phyloP scores from a whole-genome alignment of 2,888 invertebrate genomes.

The Epinotia ramella region DNA sequence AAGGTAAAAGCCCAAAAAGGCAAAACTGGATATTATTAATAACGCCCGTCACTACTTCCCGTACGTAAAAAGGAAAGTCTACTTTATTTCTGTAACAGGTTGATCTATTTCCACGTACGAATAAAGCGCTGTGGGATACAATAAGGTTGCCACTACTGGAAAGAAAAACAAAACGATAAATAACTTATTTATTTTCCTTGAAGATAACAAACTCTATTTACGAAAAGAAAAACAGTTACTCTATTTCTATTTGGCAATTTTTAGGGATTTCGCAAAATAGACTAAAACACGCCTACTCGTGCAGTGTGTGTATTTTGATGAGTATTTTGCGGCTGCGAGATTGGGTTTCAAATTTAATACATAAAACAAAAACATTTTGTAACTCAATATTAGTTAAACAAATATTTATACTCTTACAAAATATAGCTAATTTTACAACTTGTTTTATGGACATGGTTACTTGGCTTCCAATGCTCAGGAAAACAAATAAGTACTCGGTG shows the following conservation, averaged over 20 bases:
- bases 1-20: slow-evolving; percentile 31
- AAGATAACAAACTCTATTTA: slow-evolving; percentile 11
- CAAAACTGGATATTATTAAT: slow-evolving; percentile 35
- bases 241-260: not conserved
- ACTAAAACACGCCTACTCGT: too few species aligned
- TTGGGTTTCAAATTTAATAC: too few species aligned
- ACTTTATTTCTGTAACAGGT: slow-evolving; percentile 37
- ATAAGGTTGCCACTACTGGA: slow-evolving; percentile 9
- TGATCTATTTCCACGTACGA: slow-evolving; percentile 36
- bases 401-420: too few species aligned
- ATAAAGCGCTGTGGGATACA: slow-evolving; percentile 19
- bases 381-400: too few species aligned
- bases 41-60: slow-evolving; percentile 35
- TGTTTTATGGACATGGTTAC: too few species aligned
- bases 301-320: too few species aligned
- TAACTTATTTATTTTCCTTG: slow-evolving; percentile 23
- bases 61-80: slow-evolving; percentile 39
- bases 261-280: not conserved
- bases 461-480: too few species aligned
- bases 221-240: not conserved
- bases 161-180: slow-evolving; percentile 34
- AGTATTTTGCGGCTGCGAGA: too few species aligned
- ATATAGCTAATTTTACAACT: too few species aligned
- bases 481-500: too few species aligned
- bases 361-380: too few species aligned